These are phyloP conservation scores for Prosapia bicincta DNA, from an alignment of 2,888 invertebrate species.

Conservation along the genomic window DNA sequence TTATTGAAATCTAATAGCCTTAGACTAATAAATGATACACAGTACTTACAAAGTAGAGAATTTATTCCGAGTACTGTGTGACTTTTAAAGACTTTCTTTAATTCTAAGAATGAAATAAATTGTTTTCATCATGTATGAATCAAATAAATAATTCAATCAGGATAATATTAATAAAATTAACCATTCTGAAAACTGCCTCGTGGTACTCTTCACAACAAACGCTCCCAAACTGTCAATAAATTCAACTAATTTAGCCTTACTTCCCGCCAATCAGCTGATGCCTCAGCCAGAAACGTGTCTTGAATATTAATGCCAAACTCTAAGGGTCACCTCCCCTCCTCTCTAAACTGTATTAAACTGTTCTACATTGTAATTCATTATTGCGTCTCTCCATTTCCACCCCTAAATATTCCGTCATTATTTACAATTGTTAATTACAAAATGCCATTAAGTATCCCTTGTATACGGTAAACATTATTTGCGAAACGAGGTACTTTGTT, in stretches of 20 bases:
- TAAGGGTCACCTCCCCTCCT: not conserved
- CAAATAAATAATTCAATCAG: too few relatives aligned
- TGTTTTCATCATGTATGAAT: too few relatives aligned
- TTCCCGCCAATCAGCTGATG: not conserved
- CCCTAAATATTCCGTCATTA: conserved; percentile 2
- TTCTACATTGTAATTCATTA: not conserved
- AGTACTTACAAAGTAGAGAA: too few relatives aligned
- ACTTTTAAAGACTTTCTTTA: too few relatives aligned
- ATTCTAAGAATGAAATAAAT: too few relatives aligned
- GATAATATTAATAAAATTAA: too few relatives aligned
- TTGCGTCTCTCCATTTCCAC: not conserved
- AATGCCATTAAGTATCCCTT: not conserved
- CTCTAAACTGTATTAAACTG: not conserved
- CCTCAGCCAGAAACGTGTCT: not conserved
- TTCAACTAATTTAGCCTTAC: not conserved
- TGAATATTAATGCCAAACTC: not conserved
- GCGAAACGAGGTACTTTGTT: not conserved
- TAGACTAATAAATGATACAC: too few relatives aligned
- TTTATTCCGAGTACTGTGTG: too few relatives aligned
- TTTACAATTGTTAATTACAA: conserved; percentile 2
- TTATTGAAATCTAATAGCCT: too few relatives aligned
- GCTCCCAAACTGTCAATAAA: not conserved
- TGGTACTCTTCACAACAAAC: not conserved
- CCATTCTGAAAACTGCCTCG: too few relatives aligned
- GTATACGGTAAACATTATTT: not conserved